Percentiles rank a stretch among this genome's conserved stretches.
Evolutionary conservation across 2,888 invertebrate genomes (phyloP).

Genomic region (Nasonia oneida): DNA sequence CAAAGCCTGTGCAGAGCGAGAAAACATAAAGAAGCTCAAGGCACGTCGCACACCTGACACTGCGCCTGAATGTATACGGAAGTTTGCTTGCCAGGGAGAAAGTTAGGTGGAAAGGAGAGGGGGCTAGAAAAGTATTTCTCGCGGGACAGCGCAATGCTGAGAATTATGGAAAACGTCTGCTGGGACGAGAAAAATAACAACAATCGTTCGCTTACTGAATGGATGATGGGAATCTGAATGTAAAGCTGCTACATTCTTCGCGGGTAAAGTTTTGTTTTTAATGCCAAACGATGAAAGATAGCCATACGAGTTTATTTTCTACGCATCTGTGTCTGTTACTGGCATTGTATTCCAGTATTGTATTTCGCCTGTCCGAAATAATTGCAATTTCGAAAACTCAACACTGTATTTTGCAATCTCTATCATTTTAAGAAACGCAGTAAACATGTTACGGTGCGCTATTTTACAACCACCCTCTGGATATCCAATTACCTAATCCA

Average conservation of each 20-base stretch:
- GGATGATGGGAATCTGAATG: too few relatives aligned
- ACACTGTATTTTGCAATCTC: too few relatives aligned
- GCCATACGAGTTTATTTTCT: not conserved
- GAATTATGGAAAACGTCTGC: constrained; percentile 3
- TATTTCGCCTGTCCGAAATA: too few relatives aligned
- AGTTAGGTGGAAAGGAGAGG: not conserved
- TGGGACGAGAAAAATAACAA: not conserved
- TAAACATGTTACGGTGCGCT: too few relatives aligned
- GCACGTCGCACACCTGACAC: constrained; percentile 24
- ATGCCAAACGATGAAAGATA: not conserved
- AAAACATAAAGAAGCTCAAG: constrained; percentile 33
- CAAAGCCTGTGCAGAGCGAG: not conserved
- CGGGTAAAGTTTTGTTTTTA: too few relatives aligned
- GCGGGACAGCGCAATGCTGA: not conserved
- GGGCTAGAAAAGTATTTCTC: constrained; percentile 8
- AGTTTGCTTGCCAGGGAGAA: constrained; percentile 1
- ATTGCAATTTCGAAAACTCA: too few relatives aligned
- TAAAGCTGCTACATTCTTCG: too few relatives aligned
- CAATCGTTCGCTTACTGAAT: not conserved
- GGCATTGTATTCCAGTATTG: not conserved
- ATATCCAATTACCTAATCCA: too few relatives aligned
- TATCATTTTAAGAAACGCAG: too few relatives aligned
- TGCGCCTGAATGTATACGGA: not conserved
- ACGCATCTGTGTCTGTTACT: not conserved
- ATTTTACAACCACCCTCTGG: too few relatives aligned